Conservation (phyloP, 2,888 invertebrate genomes). For the Heliconius ethilla region DNA sequence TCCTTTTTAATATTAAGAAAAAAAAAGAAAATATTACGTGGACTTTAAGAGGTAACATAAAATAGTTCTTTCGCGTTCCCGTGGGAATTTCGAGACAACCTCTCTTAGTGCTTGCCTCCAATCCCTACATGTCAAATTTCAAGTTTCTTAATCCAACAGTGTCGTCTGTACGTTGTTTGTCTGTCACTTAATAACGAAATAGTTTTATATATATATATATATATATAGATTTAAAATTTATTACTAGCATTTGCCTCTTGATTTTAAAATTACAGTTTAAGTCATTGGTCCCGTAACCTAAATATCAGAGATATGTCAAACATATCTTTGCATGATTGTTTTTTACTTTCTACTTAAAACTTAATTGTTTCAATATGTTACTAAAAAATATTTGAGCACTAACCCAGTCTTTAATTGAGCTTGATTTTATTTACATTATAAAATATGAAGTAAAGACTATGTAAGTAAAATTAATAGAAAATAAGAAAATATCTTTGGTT, state of each 20-base stretch:
- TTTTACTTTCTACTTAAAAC: not conserved
- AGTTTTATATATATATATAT: not conserved
- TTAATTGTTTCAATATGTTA: not conserved
- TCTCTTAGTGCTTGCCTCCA: no score
- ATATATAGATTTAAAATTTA: not conserved
- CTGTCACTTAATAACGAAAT: no score
- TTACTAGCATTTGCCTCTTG: not conserved
- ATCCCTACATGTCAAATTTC: no score
- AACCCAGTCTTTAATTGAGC: constrained; percentile 43
- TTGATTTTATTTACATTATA: constrained; percentile 16
- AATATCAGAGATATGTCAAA: constrained; percentile 36
- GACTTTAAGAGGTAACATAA: no score
- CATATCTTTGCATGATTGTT: constrained; percentile 31
- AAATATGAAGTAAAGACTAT: not conserved
- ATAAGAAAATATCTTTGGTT: not conserved
- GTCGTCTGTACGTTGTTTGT: no score
- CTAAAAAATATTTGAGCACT: constrained; percentile 57
- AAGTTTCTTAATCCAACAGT: no score
- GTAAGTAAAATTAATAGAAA: not conserved
- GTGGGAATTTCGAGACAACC: no score
- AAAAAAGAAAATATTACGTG: no score
- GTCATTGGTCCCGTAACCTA: constrained; percentile 42
- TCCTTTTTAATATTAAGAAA: no score
- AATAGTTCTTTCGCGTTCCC: no score
- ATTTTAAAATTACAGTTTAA: constrained; percentile 1